Percentiles rank a stretch among this genome's conserved stretches.
These are phyloP conservation scores for Thumatha senex DNA, from an alignment of 2,888 invertebrate species.

Conservation along the genomic window DNA sequence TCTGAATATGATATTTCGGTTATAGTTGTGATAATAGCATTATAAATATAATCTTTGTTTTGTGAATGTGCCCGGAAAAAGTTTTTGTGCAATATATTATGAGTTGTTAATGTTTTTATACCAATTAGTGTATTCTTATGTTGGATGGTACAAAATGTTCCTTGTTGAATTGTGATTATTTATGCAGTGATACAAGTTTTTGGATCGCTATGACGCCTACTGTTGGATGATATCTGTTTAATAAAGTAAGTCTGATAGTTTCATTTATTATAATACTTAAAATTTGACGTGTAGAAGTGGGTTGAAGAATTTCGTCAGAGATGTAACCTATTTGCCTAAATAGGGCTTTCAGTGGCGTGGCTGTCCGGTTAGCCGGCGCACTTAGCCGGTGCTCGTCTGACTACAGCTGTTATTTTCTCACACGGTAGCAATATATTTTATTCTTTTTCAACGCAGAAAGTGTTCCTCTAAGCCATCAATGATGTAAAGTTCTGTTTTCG, in stretches of 20 bases:
- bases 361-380: conserved; percentile 48
- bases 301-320: conserved; percentile 54
- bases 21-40: conserved; percentile 71
- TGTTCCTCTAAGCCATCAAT: background rate
- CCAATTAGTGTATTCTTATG: conserved; percentile 73
- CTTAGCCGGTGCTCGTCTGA: conserved; percentile 44
- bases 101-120: conserved; percentile 71
- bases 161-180: conserved; percentile 81
- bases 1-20: conserved; percentile 71
- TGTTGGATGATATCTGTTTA: conserved; percentile 79
- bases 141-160: conserved; percentile 76
- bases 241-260: conserved; percentile 63
- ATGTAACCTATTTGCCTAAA: conserved; percentile 73
- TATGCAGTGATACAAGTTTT: conserved; percentile 75
- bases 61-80: conserved; percentile 62
- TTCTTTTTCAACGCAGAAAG: background rate
- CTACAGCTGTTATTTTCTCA: conserved; percentile 48
- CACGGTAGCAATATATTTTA: conserved; percentile 11
- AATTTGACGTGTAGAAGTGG: conserved; percentile 35
- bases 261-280: conserved; percentile 31
- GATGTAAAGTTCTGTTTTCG: background rate
- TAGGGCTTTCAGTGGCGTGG: conserved; percentile 61
- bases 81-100: conserved; percentile 75
- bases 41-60: conserved; percentile 59
- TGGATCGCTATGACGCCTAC: conserved; percentile 74